Evolutionary conservation across 2,113 vertebrate genomes (phyloP), one percentile per base, ranked within the genome.

Genomic region (Pantherophis guttatus): DNA sequence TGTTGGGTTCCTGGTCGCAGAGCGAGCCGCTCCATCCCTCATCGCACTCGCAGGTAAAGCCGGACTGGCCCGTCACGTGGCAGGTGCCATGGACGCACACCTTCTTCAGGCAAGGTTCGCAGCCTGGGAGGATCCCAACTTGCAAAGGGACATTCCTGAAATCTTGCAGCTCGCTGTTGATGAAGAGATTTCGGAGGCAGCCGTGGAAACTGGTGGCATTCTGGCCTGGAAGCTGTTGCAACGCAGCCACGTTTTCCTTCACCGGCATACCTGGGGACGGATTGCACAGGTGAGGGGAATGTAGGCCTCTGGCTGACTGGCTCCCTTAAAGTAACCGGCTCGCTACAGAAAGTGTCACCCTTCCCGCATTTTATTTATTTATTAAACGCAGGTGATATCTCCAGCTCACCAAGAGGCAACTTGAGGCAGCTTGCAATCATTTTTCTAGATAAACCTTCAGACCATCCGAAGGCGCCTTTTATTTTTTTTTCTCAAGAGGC

Each of bases 191-290:
- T 39, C 99, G 98, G 91, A 99, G 98, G 95, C 99, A 99, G 59
- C 99, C 99, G 0, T 99, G 99, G 96, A 99, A 99, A 94, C 98
- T 99, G 26, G 98, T 99, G 94, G 99, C 98, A 0, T 99, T 99
- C 88, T 98, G 98, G 9, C 98, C 98, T 0, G 98, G 98, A 26
- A 98, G 97, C 58, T 99, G 99, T 93, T 98, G 99, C 92, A 99
- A 94, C 0, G 98, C 98, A 0, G 99, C 98, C 12, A 98, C 96
- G 23, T 98, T 98, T 0, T 98, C 98, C 95, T 98, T 99, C 91
- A 98, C 97, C 6, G 99, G 99, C 98, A 99, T 98, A 23, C 99
- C 99, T 99, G 96, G 95, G 23, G 95, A 90, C 19, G 9, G 58
- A 62, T 10, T 1, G 9, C 24, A 62, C 58, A 10, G 0, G 52